phyloP scores from a whole-genome alignment of 2,113 vertebrate species.

The Microcebus tavaratra region DNA sequence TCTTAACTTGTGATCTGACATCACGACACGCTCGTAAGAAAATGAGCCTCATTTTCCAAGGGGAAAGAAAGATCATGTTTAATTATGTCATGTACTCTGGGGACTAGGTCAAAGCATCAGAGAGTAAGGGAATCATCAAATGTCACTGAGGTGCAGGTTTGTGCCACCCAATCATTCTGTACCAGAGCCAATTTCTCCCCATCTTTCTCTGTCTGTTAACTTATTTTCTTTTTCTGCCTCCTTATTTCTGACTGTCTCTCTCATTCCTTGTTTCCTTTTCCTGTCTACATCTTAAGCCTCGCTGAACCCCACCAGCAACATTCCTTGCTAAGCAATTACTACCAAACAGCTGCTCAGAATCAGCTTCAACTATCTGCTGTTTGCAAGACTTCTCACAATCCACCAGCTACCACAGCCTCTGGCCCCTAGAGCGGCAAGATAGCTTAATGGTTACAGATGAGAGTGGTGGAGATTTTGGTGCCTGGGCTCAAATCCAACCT shows the following conservation, averaged over 20 bases:
- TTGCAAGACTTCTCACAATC: neutral
- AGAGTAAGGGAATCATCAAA: neutral
- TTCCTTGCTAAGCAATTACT: neutral
- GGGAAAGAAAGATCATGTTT: neutral
- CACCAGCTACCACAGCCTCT: too few relatives aligned
- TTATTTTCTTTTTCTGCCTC: neutral
- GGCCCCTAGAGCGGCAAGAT: neutral
- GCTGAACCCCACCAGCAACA: neutral
- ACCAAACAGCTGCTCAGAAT: neutral
- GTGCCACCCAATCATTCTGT: neutral
- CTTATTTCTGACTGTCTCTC: neutral
- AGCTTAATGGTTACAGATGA: neutral
- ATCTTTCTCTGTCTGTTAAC: neutral
- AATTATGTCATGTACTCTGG: neutral
- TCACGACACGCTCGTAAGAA: neutral
- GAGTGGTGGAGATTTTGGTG: neutral
- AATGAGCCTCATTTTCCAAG: neutral
- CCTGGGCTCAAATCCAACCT: neutral
- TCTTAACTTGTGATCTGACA: neutral
- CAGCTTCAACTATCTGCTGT: neutral
- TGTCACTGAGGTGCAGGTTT: neutral
- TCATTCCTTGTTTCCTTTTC: neutral
- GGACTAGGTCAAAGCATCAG: neutral
- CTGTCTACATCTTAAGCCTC: neutral
- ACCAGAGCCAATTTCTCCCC: accelerated